These are phyloP conservation scores for Cherax destructor DNA, from an alignment of 1,140 invertebrate genomes.

Conservation along the genomic window DNA sequence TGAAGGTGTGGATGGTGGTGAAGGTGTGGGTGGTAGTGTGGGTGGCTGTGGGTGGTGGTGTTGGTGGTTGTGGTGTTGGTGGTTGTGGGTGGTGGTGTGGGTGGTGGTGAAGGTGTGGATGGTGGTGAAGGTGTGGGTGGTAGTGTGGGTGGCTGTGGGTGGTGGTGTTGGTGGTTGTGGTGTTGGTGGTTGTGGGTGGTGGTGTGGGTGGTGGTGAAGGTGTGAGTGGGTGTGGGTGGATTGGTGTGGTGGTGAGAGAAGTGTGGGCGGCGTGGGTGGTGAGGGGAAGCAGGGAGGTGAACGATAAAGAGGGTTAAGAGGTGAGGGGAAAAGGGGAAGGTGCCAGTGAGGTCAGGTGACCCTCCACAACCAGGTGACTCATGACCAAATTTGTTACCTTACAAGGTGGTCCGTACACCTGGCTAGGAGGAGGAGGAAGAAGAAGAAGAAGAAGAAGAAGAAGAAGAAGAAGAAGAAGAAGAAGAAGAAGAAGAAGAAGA, in stretches of 20 bases:
- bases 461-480: neutral
- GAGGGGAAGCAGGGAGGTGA: neutral
- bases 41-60: too few species aligned
- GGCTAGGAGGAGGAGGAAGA: neutral
- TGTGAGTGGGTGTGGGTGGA: neutral
- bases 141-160: neutral
- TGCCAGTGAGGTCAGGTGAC: neutral
- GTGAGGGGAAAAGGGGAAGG: neutral
- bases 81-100: too few species aligned
- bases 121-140: neutral
- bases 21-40: too few species aligned
- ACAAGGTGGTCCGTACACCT: neutral
- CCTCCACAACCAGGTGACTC: neutral
- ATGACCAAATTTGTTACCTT: conserved; percentile 25
- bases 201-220: neutral
- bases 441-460: neutral
- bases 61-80: too few species aligned
- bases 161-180: neutral
- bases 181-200: too few species aligned
- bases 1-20: too few species aligned
- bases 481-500: neutral
- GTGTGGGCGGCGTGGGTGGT: neutral
- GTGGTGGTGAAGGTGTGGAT: neutral
- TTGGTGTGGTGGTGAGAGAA: neutral
- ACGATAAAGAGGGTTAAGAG: neutral